phyloP scores from a whole-genome alignment of 2,113 vertebrate genomes.

The Manacus vitellinus region DNA sequence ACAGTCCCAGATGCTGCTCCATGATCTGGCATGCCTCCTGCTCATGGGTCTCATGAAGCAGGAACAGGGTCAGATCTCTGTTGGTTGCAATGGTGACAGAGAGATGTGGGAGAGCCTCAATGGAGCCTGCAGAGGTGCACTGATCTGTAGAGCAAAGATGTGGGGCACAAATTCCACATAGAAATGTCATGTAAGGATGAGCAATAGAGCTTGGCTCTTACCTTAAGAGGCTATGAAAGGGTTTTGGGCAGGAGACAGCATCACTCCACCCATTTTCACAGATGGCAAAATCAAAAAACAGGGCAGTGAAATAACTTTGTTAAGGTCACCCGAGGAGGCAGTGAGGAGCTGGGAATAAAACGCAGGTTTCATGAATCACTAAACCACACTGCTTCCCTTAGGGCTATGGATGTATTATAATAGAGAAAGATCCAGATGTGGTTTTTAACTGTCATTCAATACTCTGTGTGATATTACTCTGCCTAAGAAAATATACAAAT shows the following conservation, averaged over 20 bases:
- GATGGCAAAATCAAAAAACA: neutral
- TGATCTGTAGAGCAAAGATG: neutral
- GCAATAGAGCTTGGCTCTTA: neutral
- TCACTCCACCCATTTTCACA: neutral
- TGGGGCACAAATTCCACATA: neutral
- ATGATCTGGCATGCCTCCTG: neutral
- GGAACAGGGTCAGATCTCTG: neutral
- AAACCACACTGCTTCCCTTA: conserved; percentile 57
- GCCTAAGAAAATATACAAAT: conserved; percentile 64
- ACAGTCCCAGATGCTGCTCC: neutral
- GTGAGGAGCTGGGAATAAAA: conserved; percentile 57
- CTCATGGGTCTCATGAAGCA: neutral
- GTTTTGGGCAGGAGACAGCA: neutral
- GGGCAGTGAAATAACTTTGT: neutral
- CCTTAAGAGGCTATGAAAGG: neutral
- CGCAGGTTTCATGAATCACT: conserved; percentile 56
- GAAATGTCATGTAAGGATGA: neutral
- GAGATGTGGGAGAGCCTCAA: neutral
- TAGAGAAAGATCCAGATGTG: conserved; percentile 60
- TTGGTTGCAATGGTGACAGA: neutral
- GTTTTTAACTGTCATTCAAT: conserved; percentile 58
- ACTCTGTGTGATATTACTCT: conserved; percentile 45
- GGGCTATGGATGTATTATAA: conserved; percentile 57
- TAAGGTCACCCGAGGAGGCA: conserved; percentile 51
- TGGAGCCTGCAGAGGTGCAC: neutral